A percentile compares a stretch with the other conserved stretches of the same genome.
phyloP scores from a whole-genome alignment of 2,888 invertebrate genomes.

The Vanessa cardui region DNA sequence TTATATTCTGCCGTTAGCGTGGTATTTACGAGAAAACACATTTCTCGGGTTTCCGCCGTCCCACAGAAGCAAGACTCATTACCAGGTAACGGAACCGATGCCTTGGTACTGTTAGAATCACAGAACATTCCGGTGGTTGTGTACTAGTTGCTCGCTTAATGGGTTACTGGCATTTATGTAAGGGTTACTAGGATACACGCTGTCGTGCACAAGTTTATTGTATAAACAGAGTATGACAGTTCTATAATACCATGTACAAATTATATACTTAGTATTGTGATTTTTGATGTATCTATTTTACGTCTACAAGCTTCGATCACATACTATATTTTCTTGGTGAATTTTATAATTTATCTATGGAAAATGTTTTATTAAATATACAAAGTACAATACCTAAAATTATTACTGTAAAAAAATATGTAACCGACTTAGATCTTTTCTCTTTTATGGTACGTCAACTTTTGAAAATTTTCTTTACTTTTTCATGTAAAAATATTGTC shows the following conservation, averaged over 20 bases:
- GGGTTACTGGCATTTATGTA: constrained; percentile 29
- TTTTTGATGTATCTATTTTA: too few species aligned
- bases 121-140: constrained; percentile 26
- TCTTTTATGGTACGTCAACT: too few species aligned
- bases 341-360: too few species aligned
- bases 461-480: too few species aligned
- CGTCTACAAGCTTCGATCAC: too few species aligned
- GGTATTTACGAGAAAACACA: constrained; percentile 38
- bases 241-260: too few species aligned
- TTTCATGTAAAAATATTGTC: too few species aligned
- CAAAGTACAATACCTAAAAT: background rate
- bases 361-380: too few species aligned
- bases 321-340: too few species aligned
- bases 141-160: constrained; percentile 34
- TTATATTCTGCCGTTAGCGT: constrained; percentile 28
- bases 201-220: background rate
- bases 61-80: constrained; percentile 38
- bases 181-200: constrained; percentile 31
- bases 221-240: too few species aligned
- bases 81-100: constrained; percentile 35
- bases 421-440: too few species aligned
- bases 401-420: background rate
- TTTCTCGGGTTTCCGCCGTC: constrained; percentile 38
- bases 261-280: too few species aligned
- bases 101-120: constrained; percentile 38